These are phyloP conservation scores for Pithecia hirsuta DNA, from an alignment of 2,797 vertebrate species.

Conservation along the genomic window DNA sequence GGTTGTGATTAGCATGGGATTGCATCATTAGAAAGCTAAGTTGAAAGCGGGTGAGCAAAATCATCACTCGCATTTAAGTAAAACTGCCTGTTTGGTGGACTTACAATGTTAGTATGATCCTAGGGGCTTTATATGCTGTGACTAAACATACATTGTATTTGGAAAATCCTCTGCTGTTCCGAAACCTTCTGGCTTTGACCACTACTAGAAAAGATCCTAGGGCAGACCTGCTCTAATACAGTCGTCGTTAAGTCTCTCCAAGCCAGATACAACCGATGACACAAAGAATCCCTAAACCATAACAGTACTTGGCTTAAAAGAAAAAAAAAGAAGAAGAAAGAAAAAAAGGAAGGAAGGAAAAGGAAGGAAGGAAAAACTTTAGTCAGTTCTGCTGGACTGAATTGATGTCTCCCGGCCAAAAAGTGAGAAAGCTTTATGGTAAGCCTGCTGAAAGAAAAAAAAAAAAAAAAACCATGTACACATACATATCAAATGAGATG, in stretches of 20 bases:
- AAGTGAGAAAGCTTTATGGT: slow-evolving; percentile 24
- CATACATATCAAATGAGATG: slow-evolving; percentile 10
- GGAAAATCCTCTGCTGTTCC: slow-evolving; percentile 18
- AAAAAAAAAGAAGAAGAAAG: background rate
- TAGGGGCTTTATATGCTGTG: background rate
- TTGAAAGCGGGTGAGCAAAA: slow-evolving; percentile 61
- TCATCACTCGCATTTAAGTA: slow-evolving; percentile 50
- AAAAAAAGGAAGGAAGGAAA: background rate
- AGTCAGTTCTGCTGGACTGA: slow-evolving; percentile 38
- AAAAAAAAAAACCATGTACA: background rate
- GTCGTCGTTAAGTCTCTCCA: slow-evolving; percentile 13
- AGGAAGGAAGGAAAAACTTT: background rate
- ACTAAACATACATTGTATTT: background rate
- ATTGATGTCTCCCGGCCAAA: background rate
- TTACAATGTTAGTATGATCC: slow-evolving; percentile 38
- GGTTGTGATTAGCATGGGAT: slow-evolving; percentile 64
- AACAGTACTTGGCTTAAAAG: background rate
- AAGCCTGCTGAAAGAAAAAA: slow-evolving; percentile 20
- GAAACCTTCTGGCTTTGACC: slow-evolving; percentile 31
- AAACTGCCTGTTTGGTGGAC: slow-evolving; percentile 49
- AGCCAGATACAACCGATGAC: slow-evolving; percentile 33
- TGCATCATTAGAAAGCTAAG: slow-evolving; percentile 69
- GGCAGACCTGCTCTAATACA: background rate
- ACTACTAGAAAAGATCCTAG: slow-evolving; percentile 13
- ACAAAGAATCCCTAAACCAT: slow-evolving; percentile 37